Base-by-base conservation (phyloP, 2,888 invertebrate species). In the Acleris laterana region DNA sequence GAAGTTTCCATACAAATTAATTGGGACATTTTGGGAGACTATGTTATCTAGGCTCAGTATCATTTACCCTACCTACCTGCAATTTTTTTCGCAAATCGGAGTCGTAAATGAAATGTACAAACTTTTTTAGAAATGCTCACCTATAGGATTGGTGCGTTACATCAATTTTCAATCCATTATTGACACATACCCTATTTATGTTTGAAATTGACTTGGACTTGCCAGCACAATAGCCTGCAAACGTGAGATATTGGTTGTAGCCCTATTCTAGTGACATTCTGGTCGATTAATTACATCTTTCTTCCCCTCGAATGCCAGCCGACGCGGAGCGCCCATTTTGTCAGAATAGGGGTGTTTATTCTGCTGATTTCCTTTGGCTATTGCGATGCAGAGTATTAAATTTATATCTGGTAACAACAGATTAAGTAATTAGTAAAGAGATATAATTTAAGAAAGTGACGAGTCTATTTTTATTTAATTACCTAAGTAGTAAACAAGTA, bases 221-320 rank as follows among this genome's bases (percentile, higher is more conserved):
- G 46, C 19, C 28, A 32, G 44, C 28, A 28, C 51, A 28, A 52
- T 22, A 32, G 38, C 32, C 52, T 51, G 32, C 51, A 48, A 32
- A 59, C 42, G 17, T 38, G 42, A 25, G 52, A 48, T 59, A 60
- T 65, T 20, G 42, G 19, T 49, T 22, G 53, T 28, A 51, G 44
- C 50, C 56, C 55, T 60, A 65, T 65, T 56, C 64, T 42, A 53
- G 53, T 64, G 64, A 53, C 53, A 65, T 51, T 22, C 48, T 62
- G 51, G 57, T 48, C 66, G 61, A 62, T 62, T 66, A 62, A 66
- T 66, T 66, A 66, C 57, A 48, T 62, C 62, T 57, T 50, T 52
- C 62, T 42, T 46, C 61, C 57, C 52, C 50, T 25, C 50, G 51
- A 32, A 32, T 20, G 58, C 51, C 42, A 50, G 53, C 28, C 60